Percentiles rank a stretch among this genome's conserved stretches.
These are phyloP conservation scores for Leptocoma aspasia DNA, from an alignment of 2,113 vertebrate genomes.

Conservation along the genomic window DNA sequence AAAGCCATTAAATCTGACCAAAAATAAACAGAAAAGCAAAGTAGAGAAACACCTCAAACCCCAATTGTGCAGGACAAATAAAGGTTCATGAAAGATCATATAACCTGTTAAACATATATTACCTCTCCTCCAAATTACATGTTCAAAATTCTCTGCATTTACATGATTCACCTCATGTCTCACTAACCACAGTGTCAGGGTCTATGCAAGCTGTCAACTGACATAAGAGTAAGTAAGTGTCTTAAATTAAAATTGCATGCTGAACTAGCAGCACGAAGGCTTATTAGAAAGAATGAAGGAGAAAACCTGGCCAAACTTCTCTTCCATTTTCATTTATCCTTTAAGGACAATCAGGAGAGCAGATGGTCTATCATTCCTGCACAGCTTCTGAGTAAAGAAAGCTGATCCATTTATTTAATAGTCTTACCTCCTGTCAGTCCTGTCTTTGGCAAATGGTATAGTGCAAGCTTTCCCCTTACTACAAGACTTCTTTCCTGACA, in stretches of 20 bases:
- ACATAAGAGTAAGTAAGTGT: background rate
- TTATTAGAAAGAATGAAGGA: background rate
- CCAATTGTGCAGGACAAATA: background rate
- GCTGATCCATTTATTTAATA: constrained; percentile 32
- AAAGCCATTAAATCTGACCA: background rate
- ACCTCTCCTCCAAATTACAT: background rate
- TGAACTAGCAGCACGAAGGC: background rate
- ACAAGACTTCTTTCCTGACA: background rate
- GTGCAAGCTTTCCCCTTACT: background rate
- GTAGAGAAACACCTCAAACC: background rate
- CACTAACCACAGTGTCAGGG: background rate
- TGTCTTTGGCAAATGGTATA: constrained; percentile 10
- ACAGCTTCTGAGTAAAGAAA: constrained; percentile 14
- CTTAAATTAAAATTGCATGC: background rate
- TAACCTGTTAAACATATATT: background rate
- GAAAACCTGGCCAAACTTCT: background rate
- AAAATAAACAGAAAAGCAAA: background rate
- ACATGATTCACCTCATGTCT: background rate
- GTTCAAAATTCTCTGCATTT: background rate
- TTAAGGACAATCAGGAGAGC: background rate
- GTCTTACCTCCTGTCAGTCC: constrained; percentile 11
- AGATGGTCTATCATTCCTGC: constrained; percentile 28
- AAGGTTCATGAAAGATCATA: background rate
- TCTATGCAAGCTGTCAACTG: background rate
- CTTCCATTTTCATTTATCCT: background rate